A percentile compares a stretch with the other conserved stretches of the same genome.
Conservation (phyloP, 2,888 invertebrate species). For the Dasysyrphus tricinctus region DNA sequence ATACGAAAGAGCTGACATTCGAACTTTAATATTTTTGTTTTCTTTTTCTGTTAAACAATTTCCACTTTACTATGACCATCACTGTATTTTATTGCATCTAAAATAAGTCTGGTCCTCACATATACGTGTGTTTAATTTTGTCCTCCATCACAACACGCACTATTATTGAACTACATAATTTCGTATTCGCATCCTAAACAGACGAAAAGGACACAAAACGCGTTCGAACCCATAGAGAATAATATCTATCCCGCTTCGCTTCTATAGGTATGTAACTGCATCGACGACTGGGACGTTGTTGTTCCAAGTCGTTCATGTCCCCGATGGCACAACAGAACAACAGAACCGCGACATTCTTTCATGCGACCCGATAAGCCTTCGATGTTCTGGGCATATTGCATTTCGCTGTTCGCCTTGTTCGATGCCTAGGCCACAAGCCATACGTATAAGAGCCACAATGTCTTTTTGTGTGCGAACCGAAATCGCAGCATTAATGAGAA, state of each 20-base stretch:
- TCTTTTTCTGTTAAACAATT: neutral
- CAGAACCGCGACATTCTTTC: slow-evolving; percentile 70
- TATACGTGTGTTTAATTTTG: slow-evolving; percentile 45
- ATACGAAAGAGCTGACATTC: slow-evolving; percentile 63
- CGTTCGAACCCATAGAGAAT: slow-evolving; percentile 38
- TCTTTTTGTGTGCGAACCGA: slow-evolving; percentile 67
- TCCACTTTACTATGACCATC: neutral
- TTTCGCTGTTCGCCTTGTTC: slow-evolving; percentile 63
- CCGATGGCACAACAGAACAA: slow-evolving; percentile 59
- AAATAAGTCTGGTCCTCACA: slow-evolving; percentile 15
- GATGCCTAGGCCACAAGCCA: slow-evolving; percentile 46
- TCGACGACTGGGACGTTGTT: slow-evolving; percentile 5
- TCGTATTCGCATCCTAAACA: slow-evolving; percentile 68
- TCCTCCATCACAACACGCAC: slow-evolving; percentile 69
- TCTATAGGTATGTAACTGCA: neutral
- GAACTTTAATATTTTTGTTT: slow-evolving; percentile 39
- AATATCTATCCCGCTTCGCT: slow-evolving; percentile 34
- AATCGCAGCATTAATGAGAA: slow-evolving; percentile 75
- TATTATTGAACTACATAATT: slow-evolving; percentile 75
- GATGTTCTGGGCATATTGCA: slow-evolving; percentile 50
- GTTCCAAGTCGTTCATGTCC: slow-evolving; percentile 54
- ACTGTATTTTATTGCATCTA: slow-evolving; percentile 35
- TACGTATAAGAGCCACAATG: slow-evolving; percentile 24
- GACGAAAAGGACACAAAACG: slow-evolving; percentile 44
- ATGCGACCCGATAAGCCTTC: slow-evolving; percentile 69